phyloP scores from a whole-genome alignment of 2,113 vertebrate genomes.

The Oceanodroma tethys region DNA sequence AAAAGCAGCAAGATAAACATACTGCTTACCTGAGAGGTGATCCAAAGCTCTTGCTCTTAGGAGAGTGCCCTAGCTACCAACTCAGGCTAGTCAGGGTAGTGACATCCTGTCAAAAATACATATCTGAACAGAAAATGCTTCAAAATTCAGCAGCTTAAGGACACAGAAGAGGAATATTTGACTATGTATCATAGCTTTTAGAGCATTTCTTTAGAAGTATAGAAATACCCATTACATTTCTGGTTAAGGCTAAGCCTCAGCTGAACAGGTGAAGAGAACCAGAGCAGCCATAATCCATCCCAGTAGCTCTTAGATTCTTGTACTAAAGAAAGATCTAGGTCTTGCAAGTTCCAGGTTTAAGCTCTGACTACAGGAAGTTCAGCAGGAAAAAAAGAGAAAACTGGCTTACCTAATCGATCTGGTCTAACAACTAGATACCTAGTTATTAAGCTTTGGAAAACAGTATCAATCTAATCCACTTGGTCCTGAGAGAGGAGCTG shows the following conservation, averaged over 20 bases:
- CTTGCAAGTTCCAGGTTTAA: background rate
- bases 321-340: background rate
- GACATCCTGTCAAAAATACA: background rate
- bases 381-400: background rate
- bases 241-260: background rate
- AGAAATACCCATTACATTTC: background rate
- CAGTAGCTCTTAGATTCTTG: background rate
- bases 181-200: background rate
- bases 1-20: background rate
- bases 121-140: background rate
- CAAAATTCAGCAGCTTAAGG: background rate
- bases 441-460: background rate
- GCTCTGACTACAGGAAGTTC: background rate
- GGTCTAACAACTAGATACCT: background rate
- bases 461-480: background rate
- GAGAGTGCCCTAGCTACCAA: background rate
- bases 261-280: background rate
- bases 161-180: background rate
- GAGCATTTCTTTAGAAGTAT: background rate
- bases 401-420: background rate
- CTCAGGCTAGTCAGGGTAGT: background rate
- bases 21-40: background rate
- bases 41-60: background rate
- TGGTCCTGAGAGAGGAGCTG: background rate
- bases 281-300: background rate